Conservation (phyloP, 2,797 vertebrate species). For the Catamblyrhynchus diadema region DNA sequence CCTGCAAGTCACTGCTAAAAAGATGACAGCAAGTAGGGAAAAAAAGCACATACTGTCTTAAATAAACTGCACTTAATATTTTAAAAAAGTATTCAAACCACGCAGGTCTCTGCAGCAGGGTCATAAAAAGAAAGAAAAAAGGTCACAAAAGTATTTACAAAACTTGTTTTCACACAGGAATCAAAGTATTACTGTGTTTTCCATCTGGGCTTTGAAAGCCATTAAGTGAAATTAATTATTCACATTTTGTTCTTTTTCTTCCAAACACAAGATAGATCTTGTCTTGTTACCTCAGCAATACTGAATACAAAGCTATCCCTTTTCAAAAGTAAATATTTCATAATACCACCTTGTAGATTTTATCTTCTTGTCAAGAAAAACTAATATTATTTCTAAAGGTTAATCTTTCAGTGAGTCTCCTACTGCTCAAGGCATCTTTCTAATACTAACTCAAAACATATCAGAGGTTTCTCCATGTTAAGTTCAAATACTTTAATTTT, state of each 20-base stretch:
- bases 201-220: slow-evolving; percentile 10
- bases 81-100: not conserved
- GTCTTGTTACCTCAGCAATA: not conserved
- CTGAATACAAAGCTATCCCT: not conserved
- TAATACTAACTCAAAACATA: not conserved
- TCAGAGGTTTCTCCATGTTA: not conserved
- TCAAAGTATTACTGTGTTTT: not conserved
- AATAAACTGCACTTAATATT: slow-evolving; percentile 4
- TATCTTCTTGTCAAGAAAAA: not conserved
- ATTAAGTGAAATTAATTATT: slow-evolving; percentile 53
- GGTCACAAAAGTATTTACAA: not conserved
- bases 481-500: not conserved
- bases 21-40: not conserved
- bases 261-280: not conserved
- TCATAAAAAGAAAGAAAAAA: not conserved
- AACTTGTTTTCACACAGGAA: slow-evolving; percentile 4
- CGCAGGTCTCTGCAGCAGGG: not conserved
- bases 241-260: slow-evolving; percentile 5
- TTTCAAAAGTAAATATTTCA: not conserved
- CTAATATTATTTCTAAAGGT: not conserved
- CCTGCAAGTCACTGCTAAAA: not conserved
- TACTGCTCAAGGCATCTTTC: not conserved
- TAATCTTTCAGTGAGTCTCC: not conserved
- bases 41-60: not conserved
- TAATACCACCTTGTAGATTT: not conserved